Evolutionary conservation across 2,888 invertebrate genomes (phyloP), one percentile per base, ranked within the genome.

Genomic region (Junonia oenone): DNA sequence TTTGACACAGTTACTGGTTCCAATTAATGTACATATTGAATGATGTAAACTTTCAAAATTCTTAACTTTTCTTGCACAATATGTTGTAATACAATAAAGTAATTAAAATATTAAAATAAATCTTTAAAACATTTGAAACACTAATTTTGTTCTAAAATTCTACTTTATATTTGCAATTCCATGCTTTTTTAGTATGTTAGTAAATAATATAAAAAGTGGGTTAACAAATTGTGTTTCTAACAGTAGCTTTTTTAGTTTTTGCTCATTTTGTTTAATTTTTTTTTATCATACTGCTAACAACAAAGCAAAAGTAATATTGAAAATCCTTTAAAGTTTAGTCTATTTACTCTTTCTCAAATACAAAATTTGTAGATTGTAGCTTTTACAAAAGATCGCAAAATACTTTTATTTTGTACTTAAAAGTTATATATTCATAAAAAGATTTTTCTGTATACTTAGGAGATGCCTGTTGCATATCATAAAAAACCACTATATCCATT

Each of bases 381-480:
- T 40, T n/a, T n/a, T 40, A n/a, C 11, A 19, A 11, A 9, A 40
- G 11, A 9, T 19, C 19, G 9, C 8, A 11, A 19, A 37, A 6
- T 37, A 15, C 0, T 14, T 15, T 37, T 37, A 26, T 45, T 13
- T 6, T 26, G n/a, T 17, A 15, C 4, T 0, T 13, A n/a, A n/a
- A n/a, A n/a, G n/a, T n/a, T n/a, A n/a, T 5, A 43, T 43, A 26
- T 26, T 14, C 43, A 22, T 26, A 6, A 43, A n/a, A 13, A 6
- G 2, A 43, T 6, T 26, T 43, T 26, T 43, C 13, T 11, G n/a
- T 22, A 11, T 11, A 9, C n/a, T 4, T 43, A 22, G 78, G 82
- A 83, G 87, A 81, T 87, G 76, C 84, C 83, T 86, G 83, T 76
- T 70, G 11, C 43, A 19, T 54, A 58, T 49, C 58, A 54, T 62